A percentile compares a stretch with the other conserved stretches of the same genome.
Evolutionary conservation across 2,888 invertebrate species (phyloP).

Genomic region (Anoncus sp.): DNA sequence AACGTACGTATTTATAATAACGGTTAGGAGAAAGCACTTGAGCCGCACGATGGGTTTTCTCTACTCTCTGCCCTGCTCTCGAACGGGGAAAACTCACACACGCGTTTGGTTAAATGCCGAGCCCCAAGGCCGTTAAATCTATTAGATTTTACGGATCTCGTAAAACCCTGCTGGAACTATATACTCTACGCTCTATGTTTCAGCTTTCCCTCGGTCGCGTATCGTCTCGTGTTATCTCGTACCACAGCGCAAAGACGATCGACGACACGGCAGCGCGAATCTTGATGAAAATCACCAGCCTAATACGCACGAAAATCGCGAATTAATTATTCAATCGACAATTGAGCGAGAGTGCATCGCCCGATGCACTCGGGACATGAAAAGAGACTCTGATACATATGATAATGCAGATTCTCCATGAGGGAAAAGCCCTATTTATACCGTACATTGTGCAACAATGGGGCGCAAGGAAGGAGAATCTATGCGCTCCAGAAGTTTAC

Average conservation of each 20-base stretch:
- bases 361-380: no score
- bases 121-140: slow-evolving; percentile 56
- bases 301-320: slow-evolving; percentile 34
- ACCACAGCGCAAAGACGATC: not conserved
- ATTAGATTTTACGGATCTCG: slow-evolving; percentile 57
- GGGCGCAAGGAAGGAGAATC: not conserved
- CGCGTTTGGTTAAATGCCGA: slow-evolving; percentile 38
- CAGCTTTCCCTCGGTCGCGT: slow-evolving; percentile 15
- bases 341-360: not conserved
- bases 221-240: slow-evolving; percentile 4
- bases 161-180: slow-evolving; percentile 52
- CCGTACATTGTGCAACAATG: slow-evolving; percentile 17
- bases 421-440: slow-evolving; percentile 1
- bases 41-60: slow-evolving; percentile 37
- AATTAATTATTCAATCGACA: slow-evolving; percentile 44
- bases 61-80: slow-evolving; percentile 2
- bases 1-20: slow-evolving; percentile 56
- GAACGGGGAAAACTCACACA: slow-evolving; percentile 19
- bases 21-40: slow-evolving; percentile 47
- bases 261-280: slow-evolving; percentile 1
- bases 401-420: not conserved
- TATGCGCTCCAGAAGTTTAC: not conserved
- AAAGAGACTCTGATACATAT: not conserved
- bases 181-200: slow-evolving; percentile 19
- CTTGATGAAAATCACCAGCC: slow-evolving; percentile 24